These are phyloP conservation scores for Theonella swinhoei DNA, from an alignment of 37 sponge, comb jelly and placozoan species.

Conservation along the genomic window DNA sequence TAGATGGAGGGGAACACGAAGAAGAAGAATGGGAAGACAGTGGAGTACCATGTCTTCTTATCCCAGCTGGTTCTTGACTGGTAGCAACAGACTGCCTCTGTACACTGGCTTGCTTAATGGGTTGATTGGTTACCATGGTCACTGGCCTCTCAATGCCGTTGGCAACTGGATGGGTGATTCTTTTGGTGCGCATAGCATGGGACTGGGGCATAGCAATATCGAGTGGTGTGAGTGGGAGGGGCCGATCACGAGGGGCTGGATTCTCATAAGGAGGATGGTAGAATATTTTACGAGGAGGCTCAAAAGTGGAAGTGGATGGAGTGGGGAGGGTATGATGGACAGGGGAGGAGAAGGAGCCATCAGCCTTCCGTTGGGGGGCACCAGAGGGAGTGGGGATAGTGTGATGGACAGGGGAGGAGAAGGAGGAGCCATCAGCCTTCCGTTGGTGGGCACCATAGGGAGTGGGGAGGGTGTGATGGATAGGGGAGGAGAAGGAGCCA, in stretches of 20 bases:
- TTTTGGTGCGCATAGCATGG: background rate
- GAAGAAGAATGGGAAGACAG: background rate
- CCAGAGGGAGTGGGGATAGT: too few relatives aligned
- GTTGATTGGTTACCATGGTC: background rate
- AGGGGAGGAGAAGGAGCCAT: background rate
- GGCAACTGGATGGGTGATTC: too few relatives aligned
- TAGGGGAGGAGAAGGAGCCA: background rate
- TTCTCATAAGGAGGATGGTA: background rate
- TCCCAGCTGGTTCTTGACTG: background rate
- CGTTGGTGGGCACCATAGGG: constrained; percentile 20
- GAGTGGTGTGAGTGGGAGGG: background rate
- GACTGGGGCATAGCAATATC: background rate
- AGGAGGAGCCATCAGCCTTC: constrained; percentile 6
- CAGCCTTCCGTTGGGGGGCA: background rate
- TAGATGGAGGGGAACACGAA: background rate
- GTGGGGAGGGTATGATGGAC: background rate
- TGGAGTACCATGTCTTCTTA: too few relatives aligned
- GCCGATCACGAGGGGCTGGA: background rate
- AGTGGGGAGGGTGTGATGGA: constrained; percentile 3
- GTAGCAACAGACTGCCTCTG: background rate
- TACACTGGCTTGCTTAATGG: background rate
- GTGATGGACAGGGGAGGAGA: too few relatives aligned
- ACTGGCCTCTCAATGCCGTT: background rate
- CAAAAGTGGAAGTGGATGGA: background rate
- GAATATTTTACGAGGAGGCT: background rate